These are phyloP conservation scores for Brachyrhaphis roseni DNA, from an alignment of 2,797 vertebrate genomes.

Conservation along the genomic window DNA sequence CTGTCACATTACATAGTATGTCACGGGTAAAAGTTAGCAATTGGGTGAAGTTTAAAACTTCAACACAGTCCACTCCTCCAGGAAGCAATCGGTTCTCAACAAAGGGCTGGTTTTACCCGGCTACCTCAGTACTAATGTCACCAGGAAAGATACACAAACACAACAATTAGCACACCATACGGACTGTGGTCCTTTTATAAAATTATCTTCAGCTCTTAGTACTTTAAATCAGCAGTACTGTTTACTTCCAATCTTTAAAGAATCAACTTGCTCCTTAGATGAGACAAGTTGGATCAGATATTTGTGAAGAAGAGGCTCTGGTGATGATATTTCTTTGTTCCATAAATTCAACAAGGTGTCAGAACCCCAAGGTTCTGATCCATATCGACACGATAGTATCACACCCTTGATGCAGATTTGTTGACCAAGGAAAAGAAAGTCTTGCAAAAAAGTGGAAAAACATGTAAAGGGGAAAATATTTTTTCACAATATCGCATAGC, in stretches of 20 bases:
- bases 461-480: neutral
- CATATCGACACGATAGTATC: neutral
- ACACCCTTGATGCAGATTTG: neutral
- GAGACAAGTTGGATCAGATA: neutral
- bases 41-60: no score
- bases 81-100: no score
- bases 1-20: no score
- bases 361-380: neutral
- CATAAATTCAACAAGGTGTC: neutral
- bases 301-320: neutral
- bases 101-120: no score
- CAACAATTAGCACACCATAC: neutral
- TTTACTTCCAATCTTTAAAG: neutral
- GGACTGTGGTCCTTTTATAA: neutral
- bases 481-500: neutral
- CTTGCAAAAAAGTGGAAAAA: neutral
- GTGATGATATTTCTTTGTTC: neutral
- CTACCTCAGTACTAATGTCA: neutral
- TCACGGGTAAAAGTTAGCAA: no score
- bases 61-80: no score
- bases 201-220: neutral
- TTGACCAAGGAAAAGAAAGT: neutral
- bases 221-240: neutral
- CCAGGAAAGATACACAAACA: neutral
- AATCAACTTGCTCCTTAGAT: neutral